Evolutionary conservation across 1,140 invertebrate species (phyloP).

Genomic region (Bombus confusus): DNA sequence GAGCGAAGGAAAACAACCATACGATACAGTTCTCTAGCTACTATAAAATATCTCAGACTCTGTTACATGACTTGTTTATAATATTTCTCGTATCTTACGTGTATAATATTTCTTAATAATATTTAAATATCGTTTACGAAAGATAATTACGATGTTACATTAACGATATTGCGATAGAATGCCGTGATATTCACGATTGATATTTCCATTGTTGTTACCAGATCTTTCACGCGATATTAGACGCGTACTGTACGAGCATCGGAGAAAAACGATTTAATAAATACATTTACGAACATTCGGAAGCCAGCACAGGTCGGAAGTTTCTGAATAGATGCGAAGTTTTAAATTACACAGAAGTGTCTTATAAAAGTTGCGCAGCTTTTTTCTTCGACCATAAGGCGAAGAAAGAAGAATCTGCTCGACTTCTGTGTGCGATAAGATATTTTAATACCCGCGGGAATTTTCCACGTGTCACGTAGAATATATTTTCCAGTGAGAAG

Average conservation of each 20-base stretch:
- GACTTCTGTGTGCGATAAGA: slow-evolving; percentile 54
- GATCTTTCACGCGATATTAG: neutral
- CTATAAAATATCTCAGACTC: no score
- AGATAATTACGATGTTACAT: no score
- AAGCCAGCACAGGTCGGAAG: neutral
- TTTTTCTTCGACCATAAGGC: neutral
- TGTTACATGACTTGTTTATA: no score
- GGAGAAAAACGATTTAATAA: neutral
- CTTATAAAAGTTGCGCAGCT: neutral
- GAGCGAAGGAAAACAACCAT: no score
- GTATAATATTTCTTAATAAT: no score
- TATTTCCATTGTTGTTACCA: neutral
- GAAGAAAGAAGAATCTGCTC: slow-evolving; percentile 5
- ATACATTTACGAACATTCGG: neutral
- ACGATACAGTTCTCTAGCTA: no score
- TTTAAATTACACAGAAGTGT: neutral
- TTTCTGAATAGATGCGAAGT: slow-evolving; percentile 1
- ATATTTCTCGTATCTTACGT: no score
- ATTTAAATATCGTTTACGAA: no score
- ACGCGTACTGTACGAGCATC: neutral
- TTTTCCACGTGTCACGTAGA: slow-evolving; percentile 47
- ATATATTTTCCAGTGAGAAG: slow-evolving; percentile 54
- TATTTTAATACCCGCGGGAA: slow-evolving; percentile 62
- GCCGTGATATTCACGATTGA: neutral
- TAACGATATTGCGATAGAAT: no score